Evolutionary conservation across 23 tunicate species (phyloP), one percentile per base, ranked within the genome.

Genomic region (Botrylloides violaceus): DNA sequence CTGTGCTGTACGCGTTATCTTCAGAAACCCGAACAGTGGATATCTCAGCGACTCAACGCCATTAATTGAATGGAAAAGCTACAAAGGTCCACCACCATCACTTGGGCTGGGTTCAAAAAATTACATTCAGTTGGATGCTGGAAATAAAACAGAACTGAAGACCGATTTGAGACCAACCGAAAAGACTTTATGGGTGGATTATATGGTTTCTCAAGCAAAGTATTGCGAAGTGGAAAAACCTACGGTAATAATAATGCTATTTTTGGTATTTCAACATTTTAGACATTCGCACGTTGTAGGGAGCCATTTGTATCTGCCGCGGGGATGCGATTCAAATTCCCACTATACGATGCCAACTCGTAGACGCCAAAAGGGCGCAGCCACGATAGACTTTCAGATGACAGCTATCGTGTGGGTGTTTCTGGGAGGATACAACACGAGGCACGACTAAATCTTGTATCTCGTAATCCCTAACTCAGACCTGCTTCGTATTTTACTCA

Each of bases 101-200:
- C n/a, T 33, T 7, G 70, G 35, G 9, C 15, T 43, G 53, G 53
- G 53, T 43, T 9, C 9, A 9, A 63, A 63, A 9, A 29, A 31
- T 29, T 63, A 63, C 70, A 63, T 63, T 63, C 70, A 63, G 29
- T 33, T 63, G 32, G 70, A 63, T 9, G 34, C 29, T 9, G 70
- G 70, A 19, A 31, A 63, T 33, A 28, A 28, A 63, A 63, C 70
- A 12, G 33, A 15, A 28, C 26, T 63, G 70, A 27, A 27, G 9
- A 31, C 26, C 3, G 35, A 63, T 63, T 31, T 63, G 6, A 33
- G 32, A 6, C 70, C 35, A 28, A 63, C 70, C 3, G 70, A 63
- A 9, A 63, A 63, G 32, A 34, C 70, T 29, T 31, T 63, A 3
- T 63, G 70, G 70, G 20, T 27, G 32, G 70, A 63, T 3, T 33